Base-by-base conservation (phyloP, 1,140 invertebrate genomes). In the Megalopta genalis region DNA sequence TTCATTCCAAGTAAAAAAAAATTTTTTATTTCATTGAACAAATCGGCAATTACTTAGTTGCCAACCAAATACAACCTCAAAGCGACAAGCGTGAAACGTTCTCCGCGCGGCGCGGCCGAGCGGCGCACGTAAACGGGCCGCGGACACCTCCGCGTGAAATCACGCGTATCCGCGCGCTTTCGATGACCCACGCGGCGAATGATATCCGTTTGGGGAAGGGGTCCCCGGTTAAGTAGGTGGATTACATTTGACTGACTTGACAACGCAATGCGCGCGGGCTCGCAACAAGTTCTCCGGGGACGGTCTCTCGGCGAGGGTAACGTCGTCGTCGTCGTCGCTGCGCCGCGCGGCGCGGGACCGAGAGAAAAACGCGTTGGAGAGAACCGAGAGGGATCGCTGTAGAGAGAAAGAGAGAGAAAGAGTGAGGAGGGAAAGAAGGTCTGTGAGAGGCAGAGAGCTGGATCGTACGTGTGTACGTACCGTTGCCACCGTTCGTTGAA, bases 401-500 rank as follows among this genome's bases (percentile, higher is more conserved):
- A 59, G 67, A n/a, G 7, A 23, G 18, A 5, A 23, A 25, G 42
- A 65, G 54, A 62, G 16, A 52, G 52, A 32, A 52, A 54, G 77
- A 85, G 62, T 32, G 52, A 18, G 10, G 64, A 18, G 60, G 59
- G 70, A 70, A 64, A 37, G 66, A 12, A 12, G 42, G 12, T 12
- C 9, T 12, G 42, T 10, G 42, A 81, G 57, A 74, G 23, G 37
- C 21, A 54, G 52, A 54, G 52, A 21, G 69, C 63, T n/a, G 16
- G 67, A 78, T 74, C 16, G 64, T 78, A 60, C 62, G 80, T 60
- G 75, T 72, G 65, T 49, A 68, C 75, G 88, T 86, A 86, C 87
- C 88, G 90, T 89, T 90, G 88, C 86, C 86, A 89, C 84, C 81
- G 86, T 89, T 88, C 88, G 87, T 86, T 90, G 88, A 86, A 90